A percentile compares a stretch with the other conserved stretches of the same genome.
phyloP scores from a whole-genome alignment of 1,140 invertebrate genomes.

The Ericerus pela region DNA sequence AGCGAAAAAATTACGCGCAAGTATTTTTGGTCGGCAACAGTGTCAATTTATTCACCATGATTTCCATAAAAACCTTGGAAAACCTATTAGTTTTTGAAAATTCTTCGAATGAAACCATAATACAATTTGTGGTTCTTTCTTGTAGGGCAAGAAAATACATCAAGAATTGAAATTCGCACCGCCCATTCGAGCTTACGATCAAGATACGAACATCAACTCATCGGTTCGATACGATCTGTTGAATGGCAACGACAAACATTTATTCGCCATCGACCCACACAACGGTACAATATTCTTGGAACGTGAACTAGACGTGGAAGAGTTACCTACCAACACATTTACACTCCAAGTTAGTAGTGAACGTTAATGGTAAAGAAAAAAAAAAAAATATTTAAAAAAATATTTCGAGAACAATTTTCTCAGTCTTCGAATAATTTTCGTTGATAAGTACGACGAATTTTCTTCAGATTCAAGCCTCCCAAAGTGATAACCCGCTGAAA shows the following conservation, averaged over 20 bases:
- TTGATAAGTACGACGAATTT: too few relatives aligned
- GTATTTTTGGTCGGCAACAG: too few relatives aligned
- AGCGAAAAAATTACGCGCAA: too few relatives aligned
- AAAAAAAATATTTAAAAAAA: too few relatives aligned
- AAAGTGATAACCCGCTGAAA: slow-evolving; percentile 60
- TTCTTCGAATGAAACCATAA: too few relatives aligned
- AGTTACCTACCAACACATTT: slow-evolving; percentile 53
- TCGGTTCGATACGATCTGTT: slow-evolving; percentile 56
- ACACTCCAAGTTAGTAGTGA: slow-evolving; percentile 42
- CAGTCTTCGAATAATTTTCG: too few relatives aligned
- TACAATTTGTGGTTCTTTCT: too few relatives aligned
- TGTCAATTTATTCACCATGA: too few relatives aligned
- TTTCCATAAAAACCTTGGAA: too few relatives aligned
- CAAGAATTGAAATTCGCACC: slow-evolving; percentile 48
- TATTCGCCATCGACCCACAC: slow-evolving; percentile 52
- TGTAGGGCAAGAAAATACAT: slow-evolving; percentile 47
- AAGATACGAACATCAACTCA: slow-evolving; percentile 51
- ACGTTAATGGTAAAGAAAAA: too few relatives aligned
- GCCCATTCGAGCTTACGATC: slow-evolving; percentile 57
- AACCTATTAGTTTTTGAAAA: too few relatives aligned
- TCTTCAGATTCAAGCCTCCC: slow-evolving; percentile 47
- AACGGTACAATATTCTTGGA: slow-evolving; percentile 62
- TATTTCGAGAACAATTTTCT: too few relatives aligned
- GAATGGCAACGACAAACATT: slow-evolving; percentile 51
- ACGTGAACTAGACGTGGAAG: slow-evolving; percentile 62